These are phyloP conservation scores for Alosa alosa DNA, from an alignment of 2,113 vertebrate species.

Conservation along the genomic window DNA sequence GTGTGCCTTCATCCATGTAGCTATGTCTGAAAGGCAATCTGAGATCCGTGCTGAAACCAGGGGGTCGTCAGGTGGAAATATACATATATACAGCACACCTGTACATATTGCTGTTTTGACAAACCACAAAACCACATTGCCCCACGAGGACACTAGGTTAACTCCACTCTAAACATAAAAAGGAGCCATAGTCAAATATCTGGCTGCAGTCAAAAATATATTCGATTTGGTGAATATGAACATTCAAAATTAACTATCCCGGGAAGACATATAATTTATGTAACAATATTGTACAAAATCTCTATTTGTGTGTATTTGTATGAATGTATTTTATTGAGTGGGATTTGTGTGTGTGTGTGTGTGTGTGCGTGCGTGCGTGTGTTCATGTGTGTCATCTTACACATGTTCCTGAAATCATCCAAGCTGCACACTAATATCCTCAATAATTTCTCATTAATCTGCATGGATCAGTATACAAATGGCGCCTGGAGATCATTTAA, in stretches of 20 bases:
- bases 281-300: not conserved
- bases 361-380: not conserved
- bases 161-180: not conserved
- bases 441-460: constrained; percentile 18
- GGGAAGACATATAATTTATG: not conserved
- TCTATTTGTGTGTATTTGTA: not conserved
- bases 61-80: no score
- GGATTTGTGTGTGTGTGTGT: not conserved
- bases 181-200: not conserved
- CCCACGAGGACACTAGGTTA: not conserved
- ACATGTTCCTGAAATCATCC: constrained; percentile 9
- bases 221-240: not conserved
- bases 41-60: no score
- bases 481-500: constrained; percentile 36
- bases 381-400: not conserved
- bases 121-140: no score
- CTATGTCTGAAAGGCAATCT: no score
- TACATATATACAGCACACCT: not conserved
- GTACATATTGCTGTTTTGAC: not conserved
- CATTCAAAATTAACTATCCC: not conserved
- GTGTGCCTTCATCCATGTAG: no score
- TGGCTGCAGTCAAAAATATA: not conserved
- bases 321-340: not conserved
- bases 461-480: constrained; percentile 39
- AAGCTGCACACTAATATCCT: constrained; percentile 9